Evolutionary conservation across 2,888 invertebrate genomes (phyloP).

Genomic region (Drosophila yooni): DNA sequence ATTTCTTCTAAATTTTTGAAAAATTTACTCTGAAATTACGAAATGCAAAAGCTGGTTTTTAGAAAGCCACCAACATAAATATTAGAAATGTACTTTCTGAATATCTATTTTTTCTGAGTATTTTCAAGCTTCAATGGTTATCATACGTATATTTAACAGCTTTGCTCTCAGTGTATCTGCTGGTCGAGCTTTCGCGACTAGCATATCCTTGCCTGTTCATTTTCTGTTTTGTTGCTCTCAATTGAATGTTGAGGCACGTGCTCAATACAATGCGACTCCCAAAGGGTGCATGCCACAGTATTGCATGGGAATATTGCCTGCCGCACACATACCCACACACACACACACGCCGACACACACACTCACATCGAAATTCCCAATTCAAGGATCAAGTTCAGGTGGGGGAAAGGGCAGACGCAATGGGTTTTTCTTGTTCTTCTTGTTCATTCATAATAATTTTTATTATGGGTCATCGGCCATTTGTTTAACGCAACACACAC

Average conservation of each 20-base stretch:
- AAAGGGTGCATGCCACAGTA: conserved; percentile 43
- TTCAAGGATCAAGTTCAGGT: conserved; percentile 18
- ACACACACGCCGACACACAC: background rate
- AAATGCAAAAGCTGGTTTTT: too few relatives aligned
- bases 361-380: conserved; percentile 5
- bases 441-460: conserved; percentile 80
- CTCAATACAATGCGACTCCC: conserved; percentile 51
- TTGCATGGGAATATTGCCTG: background rate
- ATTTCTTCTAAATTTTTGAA: too few relatives aligned
- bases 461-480: conserved; percentile 81
- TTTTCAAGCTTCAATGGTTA: background rate
- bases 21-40: too few relatives aligned
- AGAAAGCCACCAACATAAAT: background rate
- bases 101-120: background rate
- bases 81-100: too few relatives aligned
- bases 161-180: background rate
- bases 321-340: conserved; percentile 9
- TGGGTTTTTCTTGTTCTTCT: conserved; percentile 78
- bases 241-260: conserved; percentile 80
- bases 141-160: too few relatives aligned
- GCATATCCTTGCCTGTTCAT: conserved; percentile 11
- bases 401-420: conserved; percentile 41
- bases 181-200: background rate
- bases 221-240: conserved; percentile 46
- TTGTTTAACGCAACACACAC: conserved; percentile 69